Base-by-base conservation (phyloP, 2,797 vertebrate species). In the Coregonus ussuriensis region DNA sequence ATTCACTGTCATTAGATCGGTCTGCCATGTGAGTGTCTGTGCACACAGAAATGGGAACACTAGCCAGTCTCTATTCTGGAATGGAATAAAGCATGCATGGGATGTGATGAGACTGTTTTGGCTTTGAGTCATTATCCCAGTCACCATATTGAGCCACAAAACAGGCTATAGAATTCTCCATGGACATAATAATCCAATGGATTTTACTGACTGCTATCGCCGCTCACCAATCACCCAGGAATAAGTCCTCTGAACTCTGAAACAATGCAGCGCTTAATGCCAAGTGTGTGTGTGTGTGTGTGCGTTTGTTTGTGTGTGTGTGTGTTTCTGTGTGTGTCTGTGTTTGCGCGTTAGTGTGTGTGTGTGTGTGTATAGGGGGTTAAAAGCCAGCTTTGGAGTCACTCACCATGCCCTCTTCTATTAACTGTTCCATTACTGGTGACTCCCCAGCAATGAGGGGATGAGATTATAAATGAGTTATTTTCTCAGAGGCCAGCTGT, bases 401-500 rank as follows among this genome's bases (percentile, higher is more conserved):
- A 1, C n/a, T 29, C 37, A 15, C 35, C 21, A 31, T 33, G 9
- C 14, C 13, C 33, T 21, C 18, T 16, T 33, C n/a, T 21, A 4
- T 25, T 6, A 18, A 21, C 62, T 9, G 14, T 31, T 2, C 53
- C 65, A 47, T 35, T 33, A 9, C 76, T 78, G 72, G 35, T 56
- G 71, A 21, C 11, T 29, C 59, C 47, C 54, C 54, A 63, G 16
- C 79, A 78, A 63, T 59, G 70, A 72, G 66, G 6, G 56, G 52
- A 63, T 25, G 31, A 76, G 77, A 87, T 77, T 81, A 79, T 75
- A 82, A 74, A 47, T 25, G 65, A 85, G 76, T 78, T 33, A 33
- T 33, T 80, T 81, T 25, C 11, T 51, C 79, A 56, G 54, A 63
- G 68, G 71, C 25, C 88, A 91, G 85, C 83, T 89, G 87, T 77